These are phyloP conservation scores for Pteruthius melanotis DNA, from an alignment of 2,113 vertebrate genomes.

Conservation along the genomic window DNA sequence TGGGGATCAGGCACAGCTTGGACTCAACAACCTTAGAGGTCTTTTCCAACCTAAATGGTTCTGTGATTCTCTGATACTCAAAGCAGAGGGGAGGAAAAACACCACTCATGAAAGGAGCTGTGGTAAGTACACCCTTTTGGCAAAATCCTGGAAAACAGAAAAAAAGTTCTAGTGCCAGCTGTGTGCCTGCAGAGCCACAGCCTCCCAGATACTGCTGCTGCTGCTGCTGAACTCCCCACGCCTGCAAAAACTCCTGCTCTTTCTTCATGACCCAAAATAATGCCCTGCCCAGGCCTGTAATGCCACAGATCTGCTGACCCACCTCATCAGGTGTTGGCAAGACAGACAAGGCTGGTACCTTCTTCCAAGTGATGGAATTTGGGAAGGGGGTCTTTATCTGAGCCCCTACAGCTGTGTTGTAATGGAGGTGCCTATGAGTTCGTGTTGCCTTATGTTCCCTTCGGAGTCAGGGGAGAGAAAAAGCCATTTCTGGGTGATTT, in stretches of 20 bases:
- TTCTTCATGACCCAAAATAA: neutral
- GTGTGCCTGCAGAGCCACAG: neutral
- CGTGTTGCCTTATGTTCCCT: neutral
- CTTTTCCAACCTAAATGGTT: neutral
- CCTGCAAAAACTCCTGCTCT: neutral
- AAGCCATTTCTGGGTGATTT: neutral
- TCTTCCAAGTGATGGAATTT: neutral
- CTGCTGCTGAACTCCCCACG: neutral
- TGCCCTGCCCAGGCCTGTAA: neutral
- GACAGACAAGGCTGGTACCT: neutral
- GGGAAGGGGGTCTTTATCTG: neutral
- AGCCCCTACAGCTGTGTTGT: neutral
- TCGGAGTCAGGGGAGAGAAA: neutral
- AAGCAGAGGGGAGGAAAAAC: neutral
- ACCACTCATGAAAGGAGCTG: accelerated
- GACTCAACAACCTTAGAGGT: neutral
- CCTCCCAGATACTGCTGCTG: neutral
- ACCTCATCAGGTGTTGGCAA: neutral
- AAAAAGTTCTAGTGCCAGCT: neutral
- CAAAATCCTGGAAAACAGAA: neutral
- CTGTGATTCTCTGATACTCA: neutral
- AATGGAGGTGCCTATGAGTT: neutral
- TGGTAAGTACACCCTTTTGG: neutral
- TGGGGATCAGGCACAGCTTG: neutral
- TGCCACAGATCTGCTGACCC: neutral